Base-by-base conservation (phyloP, 1,140 invertebrate species). In the Bombus sylvicola region DNA sequence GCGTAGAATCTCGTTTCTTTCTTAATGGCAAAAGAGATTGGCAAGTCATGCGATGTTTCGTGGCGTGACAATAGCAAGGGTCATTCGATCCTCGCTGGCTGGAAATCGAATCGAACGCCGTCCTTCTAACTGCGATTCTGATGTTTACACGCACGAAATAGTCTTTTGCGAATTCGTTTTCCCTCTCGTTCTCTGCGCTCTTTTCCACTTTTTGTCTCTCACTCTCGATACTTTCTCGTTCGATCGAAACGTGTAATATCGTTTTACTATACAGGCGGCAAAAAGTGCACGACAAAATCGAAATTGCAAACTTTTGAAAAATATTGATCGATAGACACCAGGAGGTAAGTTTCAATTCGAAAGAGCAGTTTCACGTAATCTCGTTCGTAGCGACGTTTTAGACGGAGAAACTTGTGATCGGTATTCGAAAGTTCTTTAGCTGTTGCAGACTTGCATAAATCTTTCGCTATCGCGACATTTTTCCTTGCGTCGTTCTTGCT, bases 381-480 rank as follows among this genome's bases (percentile, higher is more conserved):
- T 80, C 39, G 59, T 76, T 62, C 5, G 66, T 66, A 71, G 66
- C 47, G 47, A 66, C 66, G 37, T 84, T 78, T 53, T 53, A 64
- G 72, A 43, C n/a, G 62, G 66, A 77, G 78, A 89, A 89, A 89
- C 72, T 88, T 88, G 69, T 74, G 62, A 82, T 68, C 62, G 57
- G 83, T 79, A 89, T 87, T 89, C 77, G 85, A 80, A 87, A 90
- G 88, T 89, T 84, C 85, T 78, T 87, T 76, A 78, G 84, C 75
- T 66, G 81, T 4, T 71, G 57, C 66, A 66, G 68, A 25, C 68
- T 77, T 85, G 86, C 88, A 90, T 90, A 90, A 90, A 90, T 88
- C 89, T 90, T 75, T 22, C 68, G 64, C 87, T 90, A 90, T 90
- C 89, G 88, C 81, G 83, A 83, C 78, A 86, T 82, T 88, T 83